These are phyloP conservation scores for Augochlorella aurata DNA, from an alignment of 2,888 invertebrate genomes.

Conservation along the genomic window DNA sequence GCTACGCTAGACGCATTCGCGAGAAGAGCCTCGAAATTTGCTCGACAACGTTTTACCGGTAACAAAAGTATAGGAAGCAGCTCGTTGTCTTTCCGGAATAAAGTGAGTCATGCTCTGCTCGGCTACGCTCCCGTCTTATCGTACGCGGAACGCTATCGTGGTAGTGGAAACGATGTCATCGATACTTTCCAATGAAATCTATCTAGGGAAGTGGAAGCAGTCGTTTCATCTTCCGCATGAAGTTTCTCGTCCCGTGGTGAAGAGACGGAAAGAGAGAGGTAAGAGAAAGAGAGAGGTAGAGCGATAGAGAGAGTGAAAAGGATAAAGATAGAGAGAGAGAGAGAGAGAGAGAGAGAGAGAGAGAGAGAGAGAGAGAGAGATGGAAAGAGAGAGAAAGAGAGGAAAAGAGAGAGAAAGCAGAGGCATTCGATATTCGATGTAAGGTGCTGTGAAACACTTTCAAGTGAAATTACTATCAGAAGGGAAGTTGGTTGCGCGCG, in stretches of 20 bases:
- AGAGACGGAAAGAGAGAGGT: conserved; percentile 35
- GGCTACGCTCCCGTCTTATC: conserved; percentile 12
- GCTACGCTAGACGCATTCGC: neutral
- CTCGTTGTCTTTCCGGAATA: conserved; percentile 14
- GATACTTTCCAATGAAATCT: conserved; percentile 62
- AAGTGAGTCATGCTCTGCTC: conserved; percentile 39
- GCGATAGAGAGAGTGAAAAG: too few species aligned
- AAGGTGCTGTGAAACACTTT: conserved; percentile 45
- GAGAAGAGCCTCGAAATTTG: neutral
- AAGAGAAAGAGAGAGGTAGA: conserved; percentile 6
- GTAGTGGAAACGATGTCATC: conserved; percentile 52
- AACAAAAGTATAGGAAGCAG: conserved; percentile 3
- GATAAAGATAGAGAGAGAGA: conserved; percentile 27
- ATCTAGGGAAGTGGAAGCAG: conserved; percentile 57
- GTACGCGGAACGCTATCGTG: conserved; percentile 42
- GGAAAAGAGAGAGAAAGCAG: neutral
- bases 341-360: conserved; percentile 27
- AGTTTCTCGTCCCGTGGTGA: conserved; percentile 37
- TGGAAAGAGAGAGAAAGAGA: conserved; percentile 15
- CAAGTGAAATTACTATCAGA: conserved; percentile 60
- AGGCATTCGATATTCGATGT: conserved; percentile 61
- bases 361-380: neutral
- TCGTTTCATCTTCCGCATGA: conserved; percentile 54
- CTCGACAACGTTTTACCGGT: neutral
- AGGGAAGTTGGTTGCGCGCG: conserved; percentile 32